Evolutionary conservation across 2,888 invertebrate species (phyloP), one percentile per base, ranked within the genome.

Genomic region (Brachypterus glaber): DNA sequence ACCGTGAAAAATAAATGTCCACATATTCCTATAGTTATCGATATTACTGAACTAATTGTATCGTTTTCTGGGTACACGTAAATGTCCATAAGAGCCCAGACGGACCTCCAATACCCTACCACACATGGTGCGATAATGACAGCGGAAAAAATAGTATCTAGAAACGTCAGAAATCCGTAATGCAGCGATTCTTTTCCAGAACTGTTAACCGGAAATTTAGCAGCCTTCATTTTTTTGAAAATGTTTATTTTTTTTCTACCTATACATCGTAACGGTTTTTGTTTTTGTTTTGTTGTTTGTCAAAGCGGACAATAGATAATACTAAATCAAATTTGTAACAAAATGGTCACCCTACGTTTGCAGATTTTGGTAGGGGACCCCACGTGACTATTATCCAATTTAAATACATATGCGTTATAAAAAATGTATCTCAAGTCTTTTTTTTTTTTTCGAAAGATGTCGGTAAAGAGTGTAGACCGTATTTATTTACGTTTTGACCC

Each of bases 41-140:
- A 86, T 21, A 74, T 68, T 35, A 77, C 66, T 12, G 80, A 78
- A 52, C 85, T 85, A 30, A 70, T 52, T 3, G 76, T 65, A 3
- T 66, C 63, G 40, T 75, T 63, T 1, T 70, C 67, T 1, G 86
- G 81, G 48, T 77, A 74, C 39, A 88, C 71, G 61, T 83, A 78
- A 35, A 76, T 59, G 57, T 79, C 82, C 71, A 85, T 78, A 34
- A 89, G 71, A 30, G 76, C 76, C 88, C 89, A 90, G 31, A 85
- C 82, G 47, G 87, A 84, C 46, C 89, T 74, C 90, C 90, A 89
- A 64, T 87, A 88, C 45, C 80, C 76, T 39, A 90, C 85, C 33
- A 89, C 86, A 38, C 81, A 76, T 8, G 89, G 88, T 2, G 84
- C 82, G 12, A 87, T 78, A 21, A 89, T 70, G 8, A 75, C 57